Percentiles rank a stretch among this genome's conserved stretches.
These are phyloP conservation scores for Diadumene lineata DNA, from an alignment of 92 coral and sea anemone species.

Conservation along the genomic window DNA sequence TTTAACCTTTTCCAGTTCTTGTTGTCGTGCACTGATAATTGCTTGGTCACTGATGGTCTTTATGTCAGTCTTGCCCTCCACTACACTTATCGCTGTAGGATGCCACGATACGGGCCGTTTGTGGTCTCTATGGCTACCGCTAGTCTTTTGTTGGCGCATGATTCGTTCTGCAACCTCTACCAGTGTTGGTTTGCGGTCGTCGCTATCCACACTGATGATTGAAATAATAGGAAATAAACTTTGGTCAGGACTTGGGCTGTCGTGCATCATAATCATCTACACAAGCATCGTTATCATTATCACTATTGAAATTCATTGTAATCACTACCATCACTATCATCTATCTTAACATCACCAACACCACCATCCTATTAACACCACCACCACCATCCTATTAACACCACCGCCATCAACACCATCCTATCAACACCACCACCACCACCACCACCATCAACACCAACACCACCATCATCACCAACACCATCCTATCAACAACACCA, in stretches of 20 bases:
- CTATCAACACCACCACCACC: too few species aligned
- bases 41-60: constrained; percentile 10
- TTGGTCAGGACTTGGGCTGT: too few species aligned
- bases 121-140: background rate
- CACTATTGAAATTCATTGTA: too few species aligned
- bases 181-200: constrained; percentile 14
- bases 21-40: background rate
- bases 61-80: constrained; percentile 27
- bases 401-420: background rate
- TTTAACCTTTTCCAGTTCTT: constrained; percentile 14
- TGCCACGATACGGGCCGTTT: constrained; percentile 17
- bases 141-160: background rate
- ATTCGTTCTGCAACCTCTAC: constrained; percentile 16
- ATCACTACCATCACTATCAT: background rate
- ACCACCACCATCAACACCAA: too few species aligned
- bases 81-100: constrained; percentile 33
- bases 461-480: too few species aligned
- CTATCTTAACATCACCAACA: background rate
- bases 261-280: background rate
- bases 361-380: background rate
- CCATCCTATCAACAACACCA: too few species aligned
- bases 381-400: background rate
- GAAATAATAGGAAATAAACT: background rate
- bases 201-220: constrained; percentile 9
- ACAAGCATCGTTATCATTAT: background rate